Evolutionary conservation across 2,113 vertebrate species (phyloP).

Genomic region (Psephotus haematonotus): DNA sequence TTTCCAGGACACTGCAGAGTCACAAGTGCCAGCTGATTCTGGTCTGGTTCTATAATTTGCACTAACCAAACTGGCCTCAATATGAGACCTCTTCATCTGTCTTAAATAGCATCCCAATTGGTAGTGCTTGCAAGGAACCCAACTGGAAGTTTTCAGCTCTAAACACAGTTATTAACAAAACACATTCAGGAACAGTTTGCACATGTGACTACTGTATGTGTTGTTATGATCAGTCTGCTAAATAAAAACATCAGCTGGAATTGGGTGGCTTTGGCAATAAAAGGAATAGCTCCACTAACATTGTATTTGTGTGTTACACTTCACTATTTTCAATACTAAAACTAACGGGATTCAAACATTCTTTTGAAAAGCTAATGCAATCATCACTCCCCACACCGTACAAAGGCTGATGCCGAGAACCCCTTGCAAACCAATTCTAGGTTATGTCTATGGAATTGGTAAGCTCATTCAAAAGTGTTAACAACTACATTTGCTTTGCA

Average conservation of each 20-base stretch:
- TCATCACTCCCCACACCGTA: neutral
- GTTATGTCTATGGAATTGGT: neutral
- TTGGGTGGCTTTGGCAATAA: neutral
- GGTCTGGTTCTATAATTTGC: constrained; percentile 56
- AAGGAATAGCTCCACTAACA: neutral
- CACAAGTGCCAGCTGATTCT: constrained; percentile 56
- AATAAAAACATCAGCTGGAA: neutral
- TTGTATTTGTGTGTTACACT: neutral
- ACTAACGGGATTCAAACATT: neutral
- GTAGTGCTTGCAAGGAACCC: neutral
- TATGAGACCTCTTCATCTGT: neutral
- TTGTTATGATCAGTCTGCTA: neutral
- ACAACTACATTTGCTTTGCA: constrained; percentile 18
- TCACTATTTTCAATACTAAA: neutral
- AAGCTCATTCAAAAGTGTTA: neutral
- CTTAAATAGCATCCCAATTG: constrained; percentile 37
- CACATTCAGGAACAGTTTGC: neutral
- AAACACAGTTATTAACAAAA: neutral
- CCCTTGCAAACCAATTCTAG: neutral
- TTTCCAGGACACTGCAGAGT: constrained; percentile 62
- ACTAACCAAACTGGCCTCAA: constrained; percentile 43
- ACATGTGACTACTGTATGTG: neutral
- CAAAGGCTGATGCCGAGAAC: neutral
- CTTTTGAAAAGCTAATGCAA: neutral
- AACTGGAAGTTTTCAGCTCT: neutral